Percentiles rank a stretch among this genome's conserved stretches.
These are phyloP conservation scores for Syrista parreyssii DNA, from an alignment of 2,888 invertebrate species.

Conservation along the genomic window DNA sequence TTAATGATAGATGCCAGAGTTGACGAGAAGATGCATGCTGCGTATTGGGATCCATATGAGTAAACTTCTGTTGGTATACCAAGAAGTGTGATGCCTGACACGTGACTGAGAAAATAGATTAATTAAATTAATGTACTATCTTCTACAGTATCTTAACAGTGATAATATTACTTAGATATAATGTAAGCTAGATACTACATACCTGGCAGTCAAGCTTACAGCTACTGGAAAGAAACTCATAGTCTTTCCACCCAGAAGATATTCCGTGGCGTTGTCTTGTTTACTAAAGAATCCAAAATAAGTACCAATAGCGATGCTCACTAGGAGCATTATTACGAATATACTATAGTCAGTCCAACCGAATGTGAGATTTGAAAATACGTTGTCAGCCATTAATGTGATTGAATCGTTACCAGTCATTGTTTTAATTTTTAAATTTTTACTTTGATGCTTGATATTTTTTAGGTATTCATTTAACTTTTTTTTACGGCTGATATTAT, in stretches of 20 bases:
- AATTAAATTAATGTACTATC: too few species aligned
- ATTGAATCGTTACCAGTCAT: neutral
- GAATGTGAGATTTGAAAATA: slow-evolving; percentile 44
- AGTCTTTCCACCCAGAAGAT: slow-evolving; percentile 76
- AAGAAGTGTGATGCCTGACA: slow-evolving; percentile 79
- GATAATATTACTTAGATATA: neutral
- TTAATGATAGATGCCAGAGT: slow-evolving; percentile 51
- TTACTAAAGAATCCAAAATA: slow-evolving; percentile 70
- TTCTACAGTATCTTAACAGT: neutral
- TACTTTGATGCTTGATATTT: neutral
- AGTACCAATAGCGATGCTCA: slow-evolving; percentile 70
- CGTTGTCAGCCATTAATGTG: neutral
- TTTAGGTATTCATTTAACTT: neutral
- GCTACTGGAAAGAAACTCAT: slow-evolving; percentile 79
- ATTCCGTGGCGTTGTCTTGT: slow-evolving; percentile 73
- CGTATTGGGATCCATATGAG: slow-evolving; percentile 76
- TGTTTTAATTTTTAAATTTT: neutral
- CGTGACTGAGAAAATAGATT: slow-evolving; percentile 67
- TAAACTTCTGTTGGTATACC: slow-evolving; percentile 82
- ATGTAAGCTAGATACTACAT: slow-evolving; percentile 9
- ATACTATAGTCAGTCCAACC: slow-evolving; percentile 69
- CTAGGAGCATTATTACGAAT: slow-evolving; percentile 66
- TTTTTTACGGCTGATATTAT: neutral
- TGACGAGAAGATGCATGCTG: slow-evolving; percentile 64
- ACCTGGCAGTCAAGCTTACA: slow-evolving; percentile 79